A percentile compares a stretch with the other conserved stretches of the same genome.
Conservation (phyloP, 2,888 invertebrate genomes). For the Volucella bombylans region DNA sequence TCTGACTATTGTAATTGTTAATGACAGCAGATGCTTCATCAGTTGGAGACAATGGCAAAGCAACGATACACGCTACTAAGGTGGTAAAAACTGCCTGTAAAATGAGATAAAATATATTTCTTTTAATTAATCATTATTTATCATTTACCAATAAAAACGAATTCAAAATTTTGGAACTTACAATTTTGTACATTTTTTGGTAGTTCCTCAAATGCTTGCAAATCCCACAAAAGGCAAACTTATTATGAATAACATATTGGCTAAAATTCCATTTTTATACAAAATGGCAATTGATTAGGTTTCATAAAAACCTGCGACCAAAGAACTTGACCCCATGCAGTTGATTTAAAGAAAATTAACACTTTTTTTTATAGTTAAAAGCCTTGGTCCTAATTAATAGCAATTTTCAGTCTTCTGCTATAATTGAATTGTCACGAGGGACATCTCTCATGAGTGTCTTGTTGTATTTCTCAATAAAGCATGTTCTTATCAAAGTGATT, state of each 20-base stretch:
- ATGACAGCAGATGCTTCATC: slow-evolving; percentile 79
- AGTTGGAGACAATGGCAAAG: slow-evolving; percentile 75
- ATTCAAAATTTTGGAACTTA: slow-evolving; percentile 3
- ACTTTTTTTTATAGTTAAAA: slow-evolving; percentile 25
- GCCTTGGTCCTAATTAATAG: slow-evolving; percentile 24
- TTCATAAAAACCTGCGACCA: not conserved
- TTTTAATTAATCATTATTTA: too few species aligned
- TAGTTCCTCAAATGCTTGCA: slow-evolving; percentile 1
- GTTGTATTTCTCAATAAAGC: too few species aligned
- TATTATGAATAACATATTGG: slow-evolving; percentile 13
- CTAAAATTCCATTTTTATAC: slow-evolving; percentile 33
- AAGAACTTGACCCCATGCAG: slow-evolving; percentile 10
- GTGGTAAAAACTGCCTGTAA: slow-evolving; percentile 5
- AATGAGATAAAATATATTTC: not conserved
- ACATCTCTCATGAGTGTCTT: not conserved
- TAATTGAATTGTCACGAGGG: not conserved
- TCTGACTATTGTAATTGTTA: slow-evolving; percentile 81
- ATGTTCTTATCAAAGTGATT: too few species aligned
- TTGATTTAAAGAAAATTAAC: slow-evolving; percentile 47
- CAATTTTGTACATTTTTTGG: slow-evolving; percentile 20
- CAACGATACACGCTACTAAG: slow-evolving; percentile 51
- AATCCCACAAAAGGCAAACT: slow-evolving; percentile 8
- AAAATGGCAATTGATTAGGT: slow-evolving; percentile 7
- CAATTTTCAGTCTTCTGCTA: not conserved
- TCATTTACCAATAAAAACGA: not conserved